phyloP scores from a whole-genome alignment of 2,797 vertebrate genomes.

The Typhlichthys subterraneus region DNA sequence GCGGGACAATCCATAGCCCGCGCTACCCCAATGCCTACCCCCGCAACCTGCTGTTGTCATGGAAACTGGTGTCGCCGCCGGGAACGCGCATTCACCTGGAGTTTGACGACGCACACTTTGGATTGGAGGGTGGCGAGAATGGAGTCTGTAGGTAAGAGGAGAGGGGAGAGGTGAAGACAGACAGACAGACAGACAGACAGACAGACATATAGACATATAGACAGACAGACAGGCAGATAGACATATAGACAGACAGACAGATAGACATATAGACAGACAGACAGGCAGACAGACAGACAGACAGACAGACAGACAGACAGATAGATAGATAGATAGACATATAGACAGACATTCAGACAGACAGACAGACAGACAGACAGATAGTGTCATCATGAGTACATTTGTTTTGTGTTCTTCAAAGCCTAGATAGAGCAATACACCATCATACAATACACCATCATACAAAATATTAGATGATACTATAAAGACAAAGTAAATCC shows the following conservation, averaged over 20 bases:
- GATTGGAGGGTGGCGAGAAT: slow-evolving; percentile 92
- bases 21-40: slow-evolving; percentile 94
- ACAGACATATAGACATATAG: no score
- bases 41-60: slow-evolving; percentile 90
- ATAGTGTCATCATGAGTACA: background rate
- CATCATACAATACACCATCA: no score
- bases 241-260: background rate
- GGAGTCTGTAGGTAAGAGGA: slow-evolving; percentile 89
- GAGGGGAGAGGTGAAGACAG: slow-evolving; percentile 5
- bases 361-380: background rate
- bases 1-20: slow-evolving; percentile 88
- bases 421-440: no score
- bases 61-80: slow-evolving; percentile 86
- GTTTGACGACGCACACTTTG: slow-evolving; percentile 91
- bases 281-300: no score
- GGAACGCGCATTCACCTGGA: slow-evolving; percentile 88
- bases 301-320: background rate
- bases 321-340: background rate
- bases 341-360: background rate
- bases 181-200: background rate
- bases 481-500: no score
- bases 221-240: slow-evolving; percentile 5
- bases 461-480: no score
- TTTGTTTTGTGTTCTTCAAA: no score
- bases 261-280: no score